Percentiles rank a stretch among this genome's conserved stretches.
Evolutionary conservation across 2,113 vertebrate species (phyloP).

Genomic region (Micronycteris hirsuta): DNA sequence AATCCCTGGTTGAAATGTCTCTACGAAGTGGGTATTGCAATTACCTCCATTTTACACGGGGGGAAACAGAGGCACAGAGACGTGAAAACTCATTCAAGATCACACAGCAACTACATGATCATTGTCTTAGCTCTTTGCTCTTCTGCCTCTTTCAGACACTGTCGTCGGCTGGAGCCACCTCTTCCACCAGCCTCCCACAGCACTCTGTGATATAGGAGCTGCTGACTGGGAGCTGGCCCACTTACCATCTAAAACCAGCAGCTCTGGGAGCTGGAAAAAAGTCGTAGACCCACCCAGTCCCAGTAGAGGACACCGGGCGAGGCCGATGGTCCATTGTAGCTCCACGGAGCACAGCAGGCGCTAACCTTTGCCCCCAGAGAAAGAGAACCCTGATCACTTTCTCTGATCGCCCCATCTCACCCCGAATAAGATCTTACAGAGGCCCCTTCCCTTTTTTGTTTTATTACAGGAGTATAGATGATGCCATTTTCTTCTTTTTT

Average conservation of each 20-base stretch:
- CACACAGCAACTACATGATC: background rate
- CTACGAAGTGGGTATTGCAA: background rate
- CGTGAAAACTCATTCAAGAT: background rate
- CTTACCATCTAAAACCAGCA: background rate
- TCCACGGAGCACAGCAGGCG: background rate
- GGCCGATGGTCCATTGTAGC: rapidly evolving
- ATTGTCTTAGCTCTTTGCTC: background rate
- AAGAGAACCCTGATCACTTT: background rate
- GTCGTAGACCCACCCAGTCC: background rate
- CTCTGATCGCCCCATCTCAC: background rate
- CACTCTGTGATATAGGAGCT: background rate
- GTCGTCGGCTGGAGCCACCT: background rate
- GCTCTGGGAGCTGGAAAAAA: background rate
- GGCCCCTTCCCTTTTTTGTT: background rate
- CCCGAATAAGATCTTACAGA: background rate
- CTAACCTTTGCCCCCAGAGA: background rate
- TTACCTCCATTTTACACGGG: background rate
- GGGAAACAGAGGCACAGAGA: background rate
- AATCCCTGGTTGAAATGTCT: background rate
- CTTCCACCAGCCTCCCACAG: background rate
- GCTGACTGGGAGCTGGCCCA: background rate
- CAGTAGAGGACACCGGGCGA: background rate
- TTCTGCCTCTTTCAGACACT: background rate
- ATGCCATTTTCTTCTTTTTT: background rate
- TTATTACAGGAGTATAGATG: background rate